Evolutionary conservation across 2,888 invertebrate species (phyloP).

Genomic region (Pimpla rufipes): DNA sequence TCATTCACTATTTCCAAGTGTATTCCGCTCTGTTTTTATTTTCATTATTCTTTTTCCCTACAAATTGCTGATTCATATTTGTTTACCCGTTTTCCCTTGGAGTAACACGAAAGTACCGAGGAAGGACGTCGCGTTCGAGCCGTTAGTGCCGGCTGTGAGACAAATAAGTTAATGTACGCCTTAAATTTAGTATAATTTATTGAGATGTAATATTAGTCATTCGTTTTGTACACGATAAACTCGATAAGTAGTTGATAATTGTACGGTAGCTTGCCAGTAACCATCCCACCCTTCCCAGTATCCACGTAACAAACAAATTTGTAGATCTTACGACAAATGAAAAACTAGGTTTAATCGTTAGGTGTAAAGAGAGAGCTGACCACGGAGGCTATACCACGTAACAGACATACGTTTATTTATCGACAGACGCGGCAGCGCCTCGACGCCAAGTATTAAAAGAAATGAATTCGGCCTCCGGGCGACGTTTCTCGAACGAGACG

Average conservation of each 20-base stretch:
- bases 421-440: too few species aligned
- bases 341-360: not conserved
- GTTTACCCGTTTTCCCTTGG: not conserved
- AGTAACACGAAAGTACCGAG: not conserved
- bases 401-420: conserved; percentile 49
- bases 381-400: conserved; percentile 47
- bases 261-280: conserved; percentile 80
- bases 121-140: not conserved
- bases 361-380: conserved; percentile 11
- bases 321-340: not conserved
- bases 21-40: not conserved
- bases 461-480: conserved; percentile 49
- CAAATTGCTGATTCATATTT: not conserved
- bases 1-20: not conserved
- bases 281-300: conserved; percentile 43
- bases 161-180: conserved; percentile 56
- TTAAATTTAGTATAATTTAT: conserved; percentile 56
- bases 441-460: conserved; percentile 33
- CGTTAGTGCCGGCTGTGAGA: not conserved
- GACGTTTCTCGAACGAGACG: conserved; percentile 18
- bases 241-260: conserved; percentile 57
- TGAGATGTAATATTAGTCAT: conserved; percentile 52
- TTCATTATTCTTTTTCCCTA: not conserved
- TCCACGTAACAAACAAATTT: conserved; percentile 27
- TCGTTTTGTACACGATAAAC: conserved; percentile 38